Conservation (phyloP, 2,113 vertebrate species). For the Aramus guarauna region DNA sequence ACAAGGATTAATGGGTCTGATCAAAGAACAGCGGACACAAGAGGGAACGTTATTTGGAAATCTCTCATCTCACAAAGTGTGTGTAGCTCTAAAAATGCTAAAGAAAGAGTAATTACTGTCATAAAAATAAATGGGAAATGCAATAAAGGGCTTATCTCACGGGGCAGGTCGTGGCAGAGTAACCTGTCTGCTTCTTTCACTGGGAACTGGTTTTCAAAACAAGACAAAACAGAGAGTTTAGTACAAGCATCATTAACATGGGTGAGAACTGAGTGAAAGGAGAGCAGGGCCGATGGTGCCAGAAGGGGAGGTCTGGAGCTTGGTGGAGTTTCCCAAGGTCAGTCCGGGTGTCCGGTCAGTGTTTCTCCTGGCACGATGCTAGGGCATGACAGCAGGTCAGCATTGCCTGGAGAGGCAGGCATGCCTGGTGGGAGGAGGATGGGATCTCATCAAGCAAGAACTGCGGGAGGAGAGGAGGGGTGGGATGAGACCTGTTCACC, state of each 20-base stretch:
- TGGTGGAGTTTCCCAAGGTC: background rate
- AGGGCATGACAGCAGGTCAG: background rate
- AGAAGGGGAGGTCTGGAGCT: background rate
- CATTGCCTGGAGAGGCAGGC: background rate
- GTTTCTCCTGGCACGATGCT: background rate
- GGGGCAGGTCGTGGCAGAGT: background rate
- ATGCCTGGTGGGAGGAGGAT: background rate
- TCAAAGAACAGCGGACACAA: background rate
- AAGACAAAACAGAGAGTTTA: background rate
- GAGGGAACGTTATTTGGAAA: background rate
- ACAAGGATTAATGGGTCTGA: background rate
- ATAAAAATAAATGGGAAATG: background rate
- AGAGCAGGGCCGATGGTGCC: background rate
- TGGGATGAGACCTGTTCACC: background rate
- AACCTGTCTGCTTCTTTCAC: background rate
- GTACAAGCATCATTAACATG: background rate
- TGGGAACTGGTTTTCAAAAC: background rate
- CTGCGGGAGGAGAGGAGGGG: background rate
- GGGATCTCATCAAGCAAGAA: background rate
- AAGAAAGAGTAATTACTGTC: background rate
- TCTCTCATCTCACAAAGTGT: background rate
- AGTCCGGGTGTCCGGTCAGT: background rate
- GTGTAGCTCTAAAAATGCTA: background rate
- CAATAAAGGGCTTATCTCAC: background rate
- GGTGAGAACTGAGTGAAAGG: background rate